Evolutionary conservation across 53 echinoderm and acorn worm genomes (phyloP).

Genomic region (Actinopyga echinites): DNA sequence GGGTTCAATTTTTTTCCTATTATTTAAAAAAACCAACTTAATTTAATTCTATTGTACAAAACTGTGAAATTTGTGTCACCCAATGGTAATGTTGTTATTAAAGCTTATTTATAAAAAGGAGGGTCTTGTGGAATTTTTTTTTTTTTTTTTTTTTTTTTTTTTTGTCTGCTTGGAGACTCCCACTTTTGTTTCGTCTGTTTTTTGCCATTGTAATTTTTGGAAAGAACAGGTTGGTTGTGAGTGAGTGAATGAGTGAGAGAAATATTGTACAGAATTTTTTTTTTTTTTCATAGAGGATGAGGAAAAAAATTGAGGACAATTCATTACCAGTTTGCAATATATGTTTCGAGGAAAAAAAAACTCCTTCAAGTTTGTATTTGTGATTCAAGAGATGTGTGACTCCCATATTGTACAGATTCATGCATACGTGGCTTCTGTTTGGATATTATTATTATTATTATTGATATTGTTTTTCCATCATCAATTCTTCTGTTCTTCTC

Average conservation of each 20-base stretch:
- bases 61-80: constrained; percentile 37
- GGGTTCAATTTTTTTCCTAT: background rate
- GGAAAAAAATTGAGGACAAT: background rate
- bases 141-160: background rate
- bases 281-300: constrained; percentile 22
- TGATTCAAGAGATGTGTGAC: constrained; percentile 21
- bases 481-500: constrained; percentile 10
- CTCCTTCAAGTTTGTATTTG: constrained; percentile 20
- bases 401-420: constrained; percentile 36
- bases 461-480: constrained; percentile 7
- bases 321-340: constrained; percentile 40
- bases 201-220: background rate
- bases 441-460: background rate
- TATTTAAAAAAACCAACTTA: constrained; percentile 22
- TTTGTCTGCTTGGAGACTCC: background rate
- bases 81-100: constrained; percentile 18
- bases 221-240: constrained; percentile 1
- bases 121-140: constrained; percentile 8
- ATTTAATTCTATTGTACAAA: constrained; percentile 37
- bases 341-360: constrained; percentile 30
- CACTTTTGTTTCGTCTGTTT: background rate
- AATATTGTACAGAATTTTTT: constrained; percentile 37
- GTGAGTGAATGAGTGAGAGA: constrained; percentile 4
- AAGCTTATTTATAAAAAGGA: constrained; percentile 26
- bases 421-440: constrained; percentile 26